Conservation (phyloP, 2,797 vertebrate genomes). For the Smutsia gigantea region DNA sequence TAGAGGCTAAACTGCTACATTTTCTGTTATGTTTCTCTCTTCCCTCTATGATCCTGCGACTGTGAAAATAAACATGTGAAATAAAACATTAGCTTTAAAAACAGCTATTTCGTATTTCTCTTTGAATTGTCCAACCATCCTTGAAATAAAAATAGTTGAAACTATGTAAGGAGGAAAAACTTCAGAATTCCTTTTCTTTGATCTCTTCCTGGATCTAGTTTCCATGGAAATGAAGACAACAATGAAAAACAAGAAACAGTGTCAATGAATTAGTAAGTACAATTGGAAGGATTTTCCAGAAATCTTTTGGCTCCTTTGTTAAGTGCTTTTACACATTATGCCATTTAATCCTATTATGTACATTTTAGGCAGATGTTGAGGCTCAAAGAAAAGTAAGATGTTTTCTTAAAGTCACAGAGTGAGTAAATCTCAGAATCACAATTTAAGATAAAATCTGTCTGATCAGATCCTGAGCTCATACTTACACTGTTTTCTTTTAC, state of each 20-base stretch:
- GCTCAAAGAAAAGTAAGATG: not conserved
- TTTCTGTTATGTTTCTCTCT: not conserved
- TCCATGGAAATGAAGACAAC: conserved; percentile 26
- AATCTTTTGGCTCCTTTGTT: not conserved
- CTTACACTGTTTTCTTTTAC: not conserved
- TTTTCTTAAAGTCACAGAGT: not conserved
- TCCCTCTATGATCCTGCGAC: not conserved
- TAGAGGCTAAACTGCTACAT: not conserved
- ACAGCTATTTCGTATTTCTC: not conserved
- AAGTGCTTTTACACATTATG: not conserved
- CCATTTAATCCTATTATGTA: conserved; percentile 19
- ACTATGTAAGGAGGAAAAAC: not conserved
- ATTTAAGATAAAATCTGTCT: not conserved
- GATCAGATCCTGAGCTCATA: not conserved
- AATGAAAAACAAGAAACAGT: not conserved
- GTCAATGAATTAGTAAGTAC: not conserved
- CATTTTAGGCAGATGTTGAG: not conserved
- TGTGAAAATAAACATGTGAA: not conserved
- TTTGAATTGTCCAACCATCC: not conserved
- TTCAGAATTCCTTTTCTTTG: not conserved
- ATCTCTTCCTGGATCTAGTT: not conserved
- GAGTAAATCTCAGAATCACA: not conserved
- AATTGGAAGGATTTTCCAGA: not conserved
- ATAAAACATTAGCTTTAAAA: not conserved
- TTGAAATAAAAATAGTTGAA: not conserved